Percentiles rank a stretch among this genome's conserved stretches.
These are phyloP conservation scores for Polyploca ridens DNA, from an alignment of 2,888 invertebrate genomes.

Conservation along the genomic window DNA sequence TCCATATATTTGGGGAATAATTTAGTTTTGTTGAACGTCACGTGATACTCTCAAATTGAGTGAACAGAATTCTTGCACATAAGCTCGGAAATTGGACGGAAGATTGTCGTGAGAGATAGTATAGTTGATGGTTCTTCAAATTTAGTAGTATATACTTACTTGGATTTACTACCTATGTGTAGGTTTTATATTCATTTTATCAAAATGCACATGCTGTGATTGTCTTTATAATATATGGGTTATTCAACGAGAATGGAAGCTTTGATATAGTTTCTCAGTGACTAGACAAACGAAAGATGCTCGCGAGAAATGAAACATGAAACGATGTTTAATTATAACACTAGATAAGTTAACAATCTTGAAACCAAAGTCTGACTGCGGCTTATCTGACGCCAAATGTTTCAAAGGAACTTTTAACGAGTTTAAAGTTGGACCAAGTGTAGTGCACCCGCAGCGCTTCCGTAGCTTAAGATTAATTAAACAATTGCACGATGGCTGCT, in stretches of 20 bases:
- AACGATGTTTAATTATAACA: slow-evolving; percentile 79
- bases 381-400: slow-evolving; percentile 85
- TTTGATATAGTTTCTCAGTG: slow-evolving; percentile 14
- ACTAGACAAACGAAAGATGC: slow-evolving; percentile 34
- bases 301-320: slow-evolving; percentile 55
- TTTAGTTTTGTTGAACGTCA: slow-evolving; percentile 4
- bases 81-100: neutral
- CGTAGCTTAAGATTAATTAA: slow-evolving; percentile 82
- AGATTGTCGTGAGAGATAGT: neutral
- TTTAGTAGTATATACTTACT: neutral
- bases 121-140: neutral
- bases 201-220: neutral
- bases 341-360: slow-evolving; percentile 81
- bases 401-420: slow-evolving; percentile 84
- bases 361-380: slow-evolving; percentile 77
- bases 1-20: slow-evolving; percentile 19
- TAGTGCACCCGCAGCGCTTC: slow-evolving; percentile 79
- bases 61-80: neutral
- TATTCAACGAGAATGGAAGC: neutral
- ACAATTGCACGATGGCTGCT: slow-evolving; percentile 83
- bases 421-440: slow-evolving; percentile 82
- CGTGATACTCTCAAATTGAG: neutral
- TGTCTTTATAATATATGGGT: neutral
- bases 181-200: neutral
- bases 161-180: neutral